phyloP scores from a whole-genome alignment of 2,797 vertebrate species.

The Sebastes diaconus region DNA sequence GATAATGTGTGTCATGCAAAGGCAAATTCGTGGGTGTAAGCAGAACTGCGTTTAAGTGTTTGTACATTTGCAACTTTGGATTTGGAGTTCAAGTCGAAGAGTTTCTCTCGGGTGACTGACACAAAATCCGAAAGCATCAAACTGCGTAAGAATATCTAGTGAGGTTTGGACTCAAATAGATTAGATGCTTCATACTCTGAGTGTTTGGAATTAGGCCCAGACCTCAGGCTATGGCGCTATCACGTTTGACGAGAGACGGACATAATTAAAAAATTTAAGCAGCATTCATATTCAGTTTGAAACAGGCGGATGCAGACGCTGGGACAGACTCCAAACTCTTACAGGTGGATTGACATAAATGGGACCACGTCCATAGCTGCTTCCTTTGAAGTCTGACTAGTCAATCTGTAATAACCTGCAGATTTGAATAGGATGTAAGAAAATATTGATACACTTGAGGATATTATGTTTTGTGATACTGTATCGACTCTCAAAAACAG shows the following conservation, averaged over 20 bases:
- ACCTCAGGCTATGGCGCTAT: background rate
- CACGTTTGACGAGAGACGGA: background rate
- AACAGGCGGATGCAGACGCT: background rate
- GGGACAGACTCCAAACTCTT: constrained; percentile 4
- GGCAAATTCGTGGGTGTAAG: constrained; percentile 35
- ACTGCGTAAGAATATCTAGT: background rate
- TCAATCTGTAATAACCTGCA: background rate
- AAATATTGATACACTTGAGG: too few relatives aligned
- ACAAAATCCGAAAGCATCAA: background rate
- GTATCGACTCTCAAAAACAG: too few relatives aligned
- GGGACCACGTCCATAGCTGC: background rate
- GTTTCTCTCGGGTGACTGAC: constrained; percentile 1
- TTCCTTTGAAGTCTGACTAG: background rate
- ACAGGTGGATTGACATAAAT: background rate
- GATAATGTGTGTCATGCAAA: constrained; percentile 24
- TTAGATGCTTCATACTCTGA: background rate
- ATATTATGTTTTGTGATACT: too few relatives aligned
- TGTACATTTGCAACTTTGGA: constrained; percentile 5
- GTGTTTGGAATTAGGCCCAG: constrained; percentile 6
- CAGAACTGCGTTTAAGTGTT: constrained; percentile 6
- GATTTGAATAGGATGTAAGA: background rate
- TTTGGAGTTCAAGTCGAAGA: constrained; percentile 13
- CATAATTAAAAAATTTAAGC: constrained; percentile 9
- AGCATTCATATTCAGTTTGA: constrained; percentile 4
- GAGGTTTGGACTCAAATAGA: background rate